A percentile compares a stretch with the other conserved stretches of the same genome.
Conservation (phyloP, 2,113 vertebrate species). For the Tamias sibiricus region DNA sequence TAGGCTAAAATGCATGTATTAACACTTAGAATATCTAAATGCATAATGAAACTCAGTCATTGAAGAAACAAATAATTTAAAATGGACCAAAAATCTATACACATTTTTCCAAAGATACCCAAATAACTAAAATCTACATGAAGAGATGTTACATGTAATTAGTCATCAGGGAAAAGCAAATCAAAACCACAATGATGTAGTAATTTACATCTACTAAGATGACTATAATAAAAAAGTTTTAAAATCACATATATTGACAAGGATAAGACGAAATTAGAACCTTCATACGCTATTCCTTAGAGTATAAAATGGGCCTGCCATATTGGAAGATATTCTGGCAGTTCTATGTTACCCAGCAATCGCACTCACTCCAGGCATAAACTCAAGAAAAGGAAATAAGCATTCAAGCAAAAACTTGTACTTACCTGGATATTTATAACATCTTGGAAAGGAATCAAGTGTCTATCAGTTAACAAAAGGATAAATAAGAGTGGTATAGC, state of each 20-base stretch:
- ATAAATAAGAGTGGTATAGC: not conserved
- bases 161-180: not conserved
- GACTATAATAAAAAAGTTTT: not conserved
- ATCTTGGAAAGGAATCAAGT: not conserved
- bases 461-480: not conserved
- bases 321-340: not conserved
- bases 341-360: not conserved
- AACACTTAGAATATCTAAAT: not conserved
- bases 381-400: not conserved
- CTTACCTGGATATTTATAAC: not conserved
- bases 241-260: not conserved
- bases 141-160: not conserved
- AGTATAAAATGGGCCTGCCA: not conserved
- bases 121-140: not conserved
- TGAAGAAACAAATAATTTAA: not conserved
- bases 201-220: not conserved
- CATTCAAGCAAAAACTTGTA: not conserved
- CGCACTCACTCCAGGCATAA: not conserved
- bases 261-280: not conserved
- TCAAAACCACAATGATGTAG: not conserved
- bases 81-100: not conserved
- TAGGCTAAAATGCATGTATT: not conserved
- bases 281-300: not conserved
- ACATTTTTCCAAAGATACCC: not conserved
- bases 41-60: not conserved